Base-by-base conservation (phyloP, 2,888 invertebrate species). In the Epistrophella euchroma region DNA sequence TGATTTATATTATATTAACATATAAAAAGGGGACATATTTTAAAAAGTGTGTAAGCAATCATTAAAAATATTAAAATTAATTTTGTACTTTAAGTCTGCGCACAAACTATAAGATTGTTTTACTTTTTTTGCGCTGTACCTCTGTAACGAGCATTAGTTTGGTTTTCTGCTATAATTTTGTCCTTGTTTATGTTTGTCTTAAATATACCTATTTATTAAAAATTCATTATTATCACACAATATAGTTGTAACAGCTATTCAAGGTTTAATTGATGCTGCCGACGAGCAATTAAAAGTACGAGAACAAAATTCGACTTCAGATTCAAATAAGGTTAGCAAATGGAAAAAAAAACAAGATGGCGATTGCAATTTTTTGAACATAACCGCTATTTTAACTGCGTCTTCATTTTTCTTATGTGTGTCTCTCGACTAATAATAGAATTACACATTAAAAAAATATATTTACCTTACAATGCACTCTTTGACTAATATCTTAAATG, bases 251-350 rank as follows among this genome's bases (percentile, higher is more conserved):
- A 92, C 92, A 90, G 93, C 93, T 87, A 93, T 93, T 90, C 93
- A 93, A 91, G 93, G 93, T 91, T 91, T 93, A 89, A 92, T 93
- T 90, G 93, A 93, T 90, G 91, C 93, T 90, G 92, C 92, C 88
- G 93, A 92, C 89, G 92, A 92, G 91, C 92, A 93, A 91, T 90
- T 92, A 90, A 92, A 91, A 90, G 90, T 91, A 90, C 92, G 90
- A 91, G 91, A 92, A 90, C 90, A 89, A 88, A 89, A 90, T 89
- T 89, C 91, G 89, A 91, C 92, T 90, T 90, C 89, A 89, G 90
- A 90, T 88, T 90, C 89, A 89, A 87, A 88, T 90, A 92, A 92
- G 92, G 92, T 92, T 92, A 92, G 92, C 88, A 88, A 37, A 52
- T 11, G 56, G 7, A 71, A 47, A 52, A 19, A 28, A 56, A 66